A percentile compares a stretch with the other conserved stretches of the same genome.
Conservation (phyloP, 2,113 vertebrate species). For the Actenoides lindsayi region DNA sequence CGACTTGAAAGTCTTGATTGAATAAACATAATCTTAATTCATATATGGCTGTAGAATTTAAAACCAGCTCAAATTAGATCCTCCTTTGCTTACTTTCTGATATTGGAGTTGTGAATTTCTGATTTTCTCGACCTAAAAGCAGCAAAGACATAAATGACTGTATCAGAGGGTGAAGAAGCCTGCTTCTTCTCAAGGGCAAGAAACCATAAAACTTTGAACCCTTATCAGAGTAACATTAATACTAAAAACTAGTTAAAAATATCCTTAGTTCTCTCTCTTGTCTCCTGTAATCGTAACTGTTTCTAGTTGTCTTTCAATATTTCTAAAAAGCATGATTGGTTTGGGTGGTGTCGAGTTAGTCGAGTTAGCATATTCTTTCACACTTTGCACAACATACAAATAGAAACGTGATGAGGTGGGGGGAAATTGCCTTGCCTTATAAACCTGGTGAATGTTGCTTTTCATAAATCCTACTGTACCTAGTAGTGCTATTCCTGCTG, state of each 20-base stretch:
- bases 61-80: conserved; percentile 31
- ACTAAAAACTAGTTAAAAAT: not conserved
- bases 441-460: not conserved
- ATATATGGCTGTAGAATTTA: conserved; percentile 19
- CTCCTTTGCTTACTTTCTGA: conserved; percentile 32
- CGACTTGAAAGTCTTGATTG: conserved; percentile 36
- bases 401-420: not conserved
- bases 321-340: not conserved
- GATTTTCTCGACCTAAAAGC: conserved; percentile 2
- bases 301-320: not conserved
- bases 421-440: rapidly evolving
- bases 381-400: not conserved
- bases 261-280: not conserved
- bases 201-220: not conserved
- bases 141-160: not conserved
- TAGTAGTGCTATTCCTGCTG: not conserved
- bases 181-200: not conserved
- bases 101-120: not conserved
- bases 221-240: not conserved
- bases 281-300: not conserved
- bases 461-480: not conserved
- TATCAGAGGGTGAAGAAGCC: not conserved
- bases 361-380: not conserved
- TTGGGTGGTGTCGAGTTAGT: not conserved
- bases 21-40: conserved; percentile 35